A percentile compares a stretch with the other conserved stretches of the same genome.
Conservation (phyloP, 53 echinoderm and acorn worm genomes). For the Paracentrotus lividus region DNA sequence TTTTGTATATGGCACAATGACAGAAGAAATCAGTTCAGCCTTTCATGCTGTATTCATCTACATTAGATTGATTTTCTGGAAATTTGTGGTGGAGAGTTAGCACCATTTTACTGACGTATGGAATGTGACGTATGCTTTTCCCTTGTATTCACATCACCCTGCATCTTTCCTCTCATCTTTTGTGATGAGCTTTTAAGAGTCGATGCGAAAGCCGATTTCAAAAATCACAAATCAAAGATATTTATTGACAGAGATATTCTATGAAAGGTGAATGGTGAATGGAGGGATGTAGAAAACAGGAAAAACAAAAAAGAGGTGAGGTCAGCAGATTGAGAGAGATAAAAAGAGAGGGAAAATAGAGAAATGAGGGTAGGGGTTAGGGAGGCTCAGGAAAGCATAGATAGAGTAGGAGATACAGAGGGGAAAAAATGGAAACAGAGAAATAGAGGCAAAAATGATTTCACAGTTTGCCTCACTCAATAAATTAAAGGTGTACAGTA, state of each 20-base stretch:
- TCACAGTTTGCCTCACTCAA: too few relatives aligned
- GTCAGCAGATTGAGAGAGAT: constrained; percentile 43
- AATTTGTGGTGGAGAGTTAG: neutral
- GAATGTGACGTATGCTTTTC: neutral
- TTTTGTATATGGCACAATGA: neutral
- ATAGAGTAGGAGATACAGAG: neutral
- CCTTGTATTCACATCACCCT: neutral
- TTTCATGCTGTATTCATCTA: neutral
- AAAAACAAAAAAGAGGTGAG: neutral
- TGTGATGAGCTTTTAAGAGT: constrained; percentile 15
- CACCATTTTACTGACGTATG: neutral
- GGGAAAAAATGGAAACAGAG: neutral
- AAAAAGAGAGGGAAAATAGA: neutral
- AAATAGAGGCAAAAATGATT: neutral
- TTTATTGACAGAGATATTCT: neutral
- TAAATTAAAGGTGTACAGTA: too few relatives aligned
- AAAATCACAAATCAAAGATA: neutral
- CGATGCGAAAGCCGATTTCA: neutral
- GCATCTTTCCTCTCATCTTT: neutral
- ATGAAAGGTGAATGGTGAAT: neutral
- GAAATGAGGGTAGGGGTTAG: neutral
- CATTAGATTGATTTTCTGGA: neutral
- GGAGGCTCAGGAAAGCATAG: too few relatives aligned
- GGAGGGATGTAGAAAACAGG: neutral
- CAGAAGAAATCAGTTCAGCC: neutral